These are phyloP conservation scores for Carollia perspicillata DNA, from an alignment of 2,113 vertebrate genomes.

Conservation along the genomic window DNA sequence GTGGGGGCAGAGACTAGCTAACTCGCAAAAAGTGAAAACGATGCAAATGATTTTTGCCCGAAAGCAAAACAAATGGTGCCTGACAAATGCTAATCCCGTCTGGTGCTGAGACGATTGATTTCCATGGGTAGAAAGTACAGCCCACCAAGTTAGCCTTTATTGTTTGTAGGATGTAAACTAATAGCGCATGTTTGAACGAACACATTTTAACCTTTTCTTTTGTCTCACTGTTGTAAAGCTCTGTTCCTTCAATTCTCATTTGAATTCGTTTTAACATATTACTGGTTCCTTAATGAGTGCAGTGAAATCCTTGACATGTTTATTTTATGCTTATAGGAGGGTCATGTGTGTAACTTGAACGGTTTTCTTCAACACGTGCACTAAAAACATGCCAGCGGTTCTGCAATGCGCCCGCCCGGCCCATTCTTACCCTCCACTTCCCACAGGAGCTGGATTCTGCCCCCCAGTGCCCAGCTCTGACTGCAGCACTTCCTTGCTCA, in stretches of 20 bases:
- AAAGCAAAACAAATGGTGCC: background rate
- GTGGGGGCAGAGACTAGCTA: too few species aligned
- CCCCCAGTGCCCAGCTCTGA: background rate
- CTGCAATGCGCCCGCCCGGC: background rate
- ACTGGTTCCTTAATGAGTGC: background rate
- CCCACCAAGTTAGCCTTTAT: background rate
- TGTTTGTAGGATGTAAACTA: background rate
- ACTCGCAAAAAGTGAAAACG: background rate
- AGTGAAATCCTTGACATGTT: background rate
- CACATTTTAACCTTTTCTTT: background rate
- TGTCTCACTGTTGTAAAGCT: background rate
- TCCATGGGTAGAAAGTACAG: background rate
- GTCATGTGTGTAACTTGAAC: background rate
- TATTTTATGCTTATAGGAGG: background rate
- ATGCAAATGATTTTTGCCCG: background rate
- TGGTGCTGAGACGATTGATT: background rate
- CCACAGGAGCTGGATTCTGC: background rate
- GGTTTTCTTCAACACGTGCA: background rate
- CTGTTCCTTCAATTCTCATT: background rate
- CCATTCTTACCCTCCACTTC: background rate
- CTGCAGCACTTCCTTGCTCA: background rate
- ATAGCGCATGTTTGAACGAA: background rate
- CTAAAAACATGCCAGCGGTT: background rate
- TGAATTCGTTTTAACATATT: background rate
- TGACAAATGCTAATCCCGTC: background rate